Evolutionary conservation across 1,140 invertebrate genomes (phyloP).

Genomic region (Drosophila pseudoobscura): DNA sequence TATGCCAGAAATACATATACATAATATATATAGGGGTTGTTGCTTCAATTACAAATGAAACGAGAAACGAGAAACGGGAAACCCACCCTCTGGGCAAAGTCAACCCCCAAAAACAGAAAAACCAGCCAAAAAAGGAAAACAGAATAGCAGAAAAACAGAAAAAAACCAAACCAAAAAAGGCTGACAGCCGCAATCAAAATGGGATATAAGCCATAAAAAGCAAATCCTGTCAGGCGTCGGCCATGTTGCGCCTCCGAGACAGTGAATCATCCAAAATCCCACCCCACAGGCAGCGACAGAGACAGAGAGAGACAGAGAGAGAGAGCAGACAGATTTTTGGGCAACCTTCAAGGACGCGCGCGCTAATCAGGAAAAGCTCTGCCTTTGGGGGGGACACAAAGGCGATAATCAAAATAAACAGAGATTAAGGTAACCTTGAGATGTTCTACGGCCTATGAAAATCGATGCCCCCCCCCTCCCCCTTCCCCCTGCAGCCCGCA

Average conservation of each 20-base stretch:
- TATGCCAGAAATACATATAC: constrained; percentile 21
- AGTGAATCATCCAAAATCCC: constrained; percentile 55
- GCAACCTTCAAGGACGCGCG: constrained; percentile 63
- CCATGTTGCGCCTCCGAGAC: constrained; percentile 24
- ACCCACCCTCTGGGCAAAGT: constrained; percentile 67
- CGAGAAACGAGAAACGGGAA: constrained; percentile 19
- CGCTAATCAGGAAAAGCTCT: constrained; percentile 48
- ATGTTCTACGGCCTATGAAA: constrained; percentile 54
- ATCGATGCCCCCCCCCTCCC: constrained; percentile 33
- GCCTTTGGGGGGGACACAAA: constrained; percentile 29
- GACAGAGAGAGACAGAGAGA: constrained; percentile 10
- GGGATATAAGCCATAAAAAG: constrained; percentile 59
- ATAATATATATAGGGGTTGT: constrained; percentile 54
- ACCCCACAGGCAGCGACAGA: constrained; percentile 27
- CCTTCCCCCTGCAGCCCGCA: no score
- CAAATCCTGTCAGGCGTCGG: constrained; percentile 50
- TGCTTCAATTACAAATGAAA: constrained; percentile 58
- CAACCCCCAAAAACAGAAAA: constrained; percentile 64
- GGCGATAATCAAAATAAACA: constrained; percentile 80
- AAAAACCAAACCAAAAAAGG: constrained; percentile 30
- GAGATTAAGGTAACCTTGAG: constrained; percentile 73
- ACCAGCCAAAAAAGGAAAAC: neutral
- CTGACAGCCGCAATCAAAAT: constrained; percentile 65
- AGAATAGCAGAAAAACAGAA: no score
- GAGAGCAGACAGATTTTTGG: constrained; percentile 5